Base-by-base conservation (phyloP, 2,113 vertebrate species). In the Erythrolamprus reginae region DNA sequence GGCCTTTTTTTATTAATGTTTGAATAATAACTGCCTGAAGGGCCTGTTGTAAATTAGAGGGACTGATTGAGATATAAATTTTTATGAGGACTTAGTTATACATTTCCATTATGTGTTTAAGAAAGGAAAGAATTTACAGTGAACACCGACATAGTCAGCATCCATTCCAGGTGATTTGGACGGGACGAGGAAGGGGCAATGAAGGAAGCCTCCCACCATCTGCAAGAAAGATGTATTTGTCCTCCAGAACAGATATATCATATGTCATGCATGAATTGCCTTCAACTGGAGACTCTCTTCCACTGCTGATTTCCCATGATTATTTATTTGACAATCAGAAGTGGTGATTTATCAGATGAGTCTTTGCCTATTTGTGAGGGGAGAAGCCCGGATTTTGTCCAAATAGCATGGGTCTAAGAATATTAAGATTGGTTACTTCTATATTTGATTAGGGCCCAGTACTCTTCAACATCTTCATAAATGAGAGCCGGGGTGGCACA, bases 1-100 rank as follows among this genome's bases (percentile, higher is more conserved):
- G 96, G 97, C 97, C 98, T 98, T 98, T 98, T 98, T 98, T 99
- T 98, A 99, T 99, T 98, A 98, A 99, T 98, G 98, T 98, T 98
- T 99, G 98, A 99, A 98, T 99, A 99, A 99, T 99, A 98, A 98
- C 98, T 96, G 98, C 97, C 99, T 98, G 95, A 97, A 98, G 98
- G 98, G 98, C 96, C 96, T 96, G 97, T 98, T 98, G 98, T 98
- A 98, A 98, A 99, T 99, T 99, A 98, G 98, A 98, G 98, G 96
- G 95, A 96, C 94, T 97, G 98, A 98, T 98, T 97, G 98, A 98
- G 97, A 97, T 98, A 99, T 98, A 98, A 96, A 99, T 99, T 99
- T 99, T 99, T 98, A 98, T 98, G 98, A 98, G 98, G 97, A 98
- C 96, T 91, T 98, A 97, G 97, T 98, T 98, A 98, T 98, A 98